Percentiles rank a stretch among this genome's conserved stretches.
These are phyloP conservation scores for Echeneis naucrates DNA, from an alignment of 2,797 vertebrate species.

Conservation along the genomic window DNA sequence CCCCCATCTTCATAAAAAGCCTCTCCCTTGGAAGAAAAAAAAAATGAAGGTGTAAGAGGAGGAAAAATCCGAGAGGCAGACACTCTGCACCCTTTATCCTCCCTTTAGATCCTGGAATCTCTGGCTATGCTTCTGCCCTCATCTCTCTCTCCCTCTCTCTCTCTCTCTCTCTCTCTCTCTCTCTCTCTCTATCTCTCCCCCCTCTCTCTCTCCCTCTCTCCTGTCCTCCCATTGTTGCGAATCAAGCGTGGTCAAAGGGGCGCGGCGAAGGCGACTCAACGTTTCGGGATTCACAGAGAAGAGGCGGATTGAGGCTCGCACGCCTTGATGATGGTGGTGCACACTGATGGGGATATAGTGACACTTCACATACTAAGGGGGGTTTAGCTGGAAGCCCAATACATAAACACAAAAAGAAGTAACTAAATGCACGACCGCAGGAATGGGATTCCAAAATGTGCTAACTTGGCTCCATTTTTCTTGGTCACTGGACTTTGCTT, in stretches of 20 bases:
- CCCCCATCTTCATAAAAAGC: slow-evolving; percentile 29
- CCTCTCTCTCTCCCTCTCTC: slow-evolving; percentile 40
- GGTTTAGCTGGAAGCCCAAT: neutral
- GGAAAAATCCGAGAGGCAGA: slow-evolving; percentile 66
- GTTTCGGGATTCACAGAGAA: slow-evolving; percentile 55
- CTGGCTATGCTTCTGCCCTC: slow-evolving; percentile 59
- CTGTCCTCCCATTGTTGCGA: slow-evolving; percentile 82
- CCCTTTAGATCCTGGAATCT: slow-evolving; percentile 69
- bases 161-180: slow-evolving; percentile 35
- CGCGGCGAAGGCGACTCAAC: slow-evolving; percentile 78
- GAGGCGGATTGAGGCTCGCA: slow-evolving; percentile 41
- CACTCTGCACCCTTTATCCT: slow-evolving; percentile 73
- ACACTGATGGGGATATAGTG: slow-evolving; percentile 46
- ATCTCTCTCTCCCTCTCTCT: slow-evolving; percentile 54
- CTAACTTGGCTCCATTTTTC: slow-evolving; percentile 7
- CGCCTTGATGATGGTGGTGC: slow-evolving; percentile 51
- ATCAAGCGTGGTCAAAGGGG: slow-evolving; percentile 84
- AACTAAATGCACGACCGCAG: neutral
- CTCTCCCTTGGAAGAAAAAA: slow-evolving; percentile 43
- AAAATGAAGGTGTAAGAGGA: slow-evolving; percentile 51
- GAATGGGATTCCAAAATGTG: neutral
- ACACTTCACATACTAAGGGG: slow-evolving; percentile 23
- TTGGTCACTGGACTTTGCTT: slow-evolving; percentile 16
- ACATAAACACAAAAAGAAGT: neutral
- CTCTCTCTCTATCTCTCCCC: slow-evolving; percentile 44